Conservation (phyloP, 2,797 vertebrate genomes). For the Champsocephalus gunnari region DNA sequence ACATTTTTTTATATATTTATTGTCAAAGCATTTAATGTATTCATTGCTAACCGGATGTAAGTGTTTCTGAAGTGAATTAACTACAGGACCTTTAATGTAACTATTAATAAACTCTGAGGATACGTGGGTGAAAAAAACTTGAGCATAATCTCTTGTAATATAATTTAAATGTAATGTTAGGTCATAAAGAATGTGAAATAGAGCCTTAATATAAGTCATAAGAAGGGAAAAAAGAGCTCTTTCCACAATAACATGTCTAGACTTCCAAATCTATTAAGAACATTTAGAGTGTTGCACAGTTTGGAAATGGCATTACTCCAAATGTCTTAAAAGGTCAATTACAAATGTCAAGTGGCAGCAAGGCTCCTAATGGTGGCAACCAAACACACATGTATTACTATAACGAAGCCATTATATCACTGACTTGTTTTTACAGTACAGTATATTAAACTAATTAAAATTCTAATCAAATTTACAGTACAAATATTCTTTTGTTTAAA, state of each 20-base stretch:
- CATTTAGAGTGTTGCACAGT: conserved; percentile 35
- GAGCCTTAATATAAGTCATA: neutral
- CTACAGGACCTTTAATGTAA: neutral
- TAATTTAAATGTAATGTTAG: conserved; percentile 20
- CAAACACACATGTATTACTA: conserved; percentile 5
- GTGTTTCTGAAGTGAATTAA: too few relatives aligned
- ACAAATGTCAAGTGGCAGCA: conserved; percentile 57
- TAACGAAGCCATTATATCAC: neutral
- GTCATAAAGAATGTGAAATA: neutral
- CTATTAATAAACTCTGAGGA: neutral
- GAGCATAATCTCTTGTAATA: neutral
- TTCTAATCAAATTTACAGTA: neutral
- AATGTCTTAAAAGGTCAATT: conserved; percentile 55
- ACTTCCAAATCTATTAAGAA: conserved; percentile 41
- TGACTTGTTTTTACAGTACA: neutral
- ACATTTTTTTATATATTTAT: too few relatives aligned
- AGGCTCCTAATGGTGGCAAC: conserved; percentile 4
- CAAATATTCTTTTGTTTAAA: conserved; percentile 1
- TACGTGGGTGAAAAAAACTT: neutral
- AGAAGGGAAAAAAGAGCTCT: conserved; percentile 19
- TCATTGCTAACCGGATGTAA: too few relatives aligned
- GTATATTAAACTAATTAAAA: neutral
- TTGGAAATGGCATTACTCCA: conserved; percentile 59
- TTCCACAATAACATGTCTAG: conserved; percentile 44
- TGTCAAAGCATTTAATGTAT: too few relatives aligned